Conservation (phyloP, 2,797 vertebrate genomes). For the Neomorphus geoffroyi region DNA sequence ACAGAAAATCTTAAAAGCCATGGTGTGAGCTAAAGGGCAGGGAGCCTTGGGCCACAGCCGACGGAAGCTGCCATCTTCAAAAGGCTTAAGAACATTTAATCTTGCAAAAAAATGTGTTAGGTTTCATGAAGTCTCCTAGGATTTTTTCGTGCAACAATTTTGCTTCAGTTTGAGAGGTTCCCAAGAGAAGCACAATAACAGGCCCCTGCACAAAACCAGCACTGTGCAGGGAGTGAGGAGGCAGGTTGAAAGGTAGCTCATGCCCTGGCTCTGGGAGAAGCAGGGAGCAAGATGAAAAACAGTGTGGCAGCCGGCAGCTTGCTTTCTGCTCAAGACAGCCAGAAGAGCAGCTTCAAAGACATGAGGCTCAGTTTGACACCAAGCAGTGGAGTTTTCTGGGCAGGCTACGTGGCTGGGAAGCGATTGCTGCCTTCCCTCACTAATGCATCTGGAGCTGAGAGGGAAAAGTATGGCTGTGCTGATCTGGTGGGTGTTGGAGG, state of each 20-base stretch:
- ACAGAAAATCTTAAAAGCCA: slow-evolving; percentile 16
- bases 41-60: neutral
- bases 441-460: neutral
- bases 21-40: neutral
- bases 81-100: neutral
- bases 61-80: slow-evolving; percentile 18
- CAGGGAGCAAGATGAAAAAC: slow-evolving; percentile 41
- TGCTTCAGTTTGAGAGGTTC: slow-evolving; percentile 1
- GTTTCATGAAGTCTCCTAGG: neutral
- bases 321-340: neutral
- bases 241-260: neutral
- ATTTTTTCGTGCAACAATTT: neutral
- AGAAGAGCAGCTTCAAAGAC: slow-evolving; percentile 41
- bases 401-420: neutral
- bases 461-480: neutral
- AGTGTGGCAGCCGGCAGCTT: neutral
- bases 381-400: neutral
- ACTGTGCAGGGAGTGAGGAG: neutral
- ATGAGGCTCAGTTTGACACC: slow-evolving; percentile 28
- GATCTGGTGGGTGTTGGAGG: neutral
- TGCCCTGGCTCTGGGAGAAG: neutral
- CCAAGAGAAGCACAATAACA: neutral
- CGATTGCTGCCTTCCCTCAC: neutral
- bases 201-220: neutral
- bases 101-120: neutral